phyloP scores from a whole-genome alignment of 1,140 invertebrate genomes.

The Neotoxoptera formosana region DNA sequence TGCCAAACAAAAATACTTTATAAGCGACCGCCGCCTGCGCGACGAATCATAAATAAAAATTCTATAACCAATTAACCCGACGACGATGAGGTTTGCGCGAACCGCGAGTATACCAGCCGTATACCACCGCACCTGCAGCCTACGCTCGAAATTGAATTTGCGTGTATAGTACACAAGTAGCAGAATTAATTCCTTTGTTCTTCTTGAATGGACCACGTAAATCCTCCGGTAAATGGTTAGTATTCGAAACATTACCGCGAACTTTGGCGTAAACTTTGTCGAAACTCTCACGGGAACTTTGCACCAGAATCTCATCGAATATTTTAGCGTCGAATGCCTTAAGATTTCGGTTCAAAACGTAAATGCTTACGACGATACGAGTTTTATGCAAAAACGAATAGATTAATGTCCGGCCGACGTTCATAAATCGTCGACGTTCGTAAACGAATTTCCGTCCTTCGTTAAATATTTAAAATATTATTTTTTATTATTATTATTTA shows the following conservation, averaged over 20 bases:
- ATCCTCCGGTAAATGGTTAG: conserved; percentile 37
- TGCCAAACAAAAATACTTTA: neutral
- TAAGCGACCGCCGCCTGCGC: neutral
- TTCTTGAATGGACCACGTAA: conserved; percentile 45
- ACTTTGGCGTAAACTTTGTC: conserved; percentile 22
- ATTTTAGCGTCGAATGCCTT: neutral
- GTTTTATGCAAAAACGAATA: neutral
- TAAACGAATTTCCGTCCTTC: neutral
- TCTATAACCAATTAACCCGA: neutral
- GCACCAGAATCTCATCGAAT: conserved; percentile 14
- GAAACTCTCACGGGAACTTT: conserved; percentile 22
- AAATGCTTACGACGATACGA: neutral
- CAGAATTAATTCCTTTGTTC: conserved; percentile 37
- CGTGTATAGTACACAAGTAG: conserved; percentile 8
- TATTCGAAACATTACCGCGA: conserved; percentile 32
- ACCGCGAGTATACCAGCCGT: neutral
- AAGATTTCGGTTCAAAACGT: neutral
- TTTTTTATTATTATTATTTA: too few species aligned
- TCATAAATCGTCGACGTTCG: neutral
- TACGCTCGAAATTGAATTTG: neutral
- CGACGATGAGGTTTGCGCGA: neutral
- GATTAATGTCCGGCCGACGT: neutral
- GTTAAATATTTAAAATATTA: neutral
- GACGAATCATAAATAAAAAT: neutral
- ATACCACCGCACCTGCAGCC: neutral